Base-by-base conservation (phyloP, 2,888 invertebrate species). In the Metopia argyrocephala region DNA sequence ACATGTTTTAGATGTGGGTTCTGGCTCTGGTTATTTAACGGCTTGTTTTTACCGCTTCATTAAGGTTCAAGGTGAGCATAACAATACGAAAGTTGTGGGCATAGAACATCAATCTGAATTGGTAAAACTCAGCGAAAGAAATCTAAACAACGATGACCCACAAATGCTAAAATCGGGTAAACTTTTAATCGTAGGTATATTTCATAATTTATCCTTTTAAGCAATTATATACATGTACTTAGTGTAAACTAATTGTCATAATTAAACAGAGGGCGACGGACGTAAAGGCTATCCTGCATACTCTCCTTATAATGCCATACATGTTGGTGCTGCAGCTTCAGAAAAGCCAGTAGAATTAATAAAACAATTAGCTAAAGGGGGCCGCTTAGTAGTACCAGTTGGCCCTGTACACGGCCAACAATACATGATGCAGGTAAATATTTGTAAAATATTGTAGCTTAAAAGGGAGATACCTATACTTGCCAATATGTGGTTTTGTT, bases 221-320 rank as follows among this genome's bases (percentile, higher is more conserved):
- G n/a, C n/a, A n/a, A n/a, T n/a, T n/a, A n/a, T n/a, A n/a, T n/a
- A n/a, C n/a, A n/a, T n/a, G n/a, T n/a, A n/a, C n/a, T n/a, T n/a
- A n/a, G n/a, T n/a, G n/a, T n/a, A n/a, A n/a, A n/a, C n/a, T n/a
- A n/a, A n/a, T n/a, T n/a, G n/a, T n/a, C 5, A n/a, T 25, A 56
- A 25, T 5, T 20, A n/a, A 1, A 28, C 79, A 94, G 95, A 94
- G 89, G 98, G 97, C 18, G 98, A 98, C 92, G 98, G 98, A 3
- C 92, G 98, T 76, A 90, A 93, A 86, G 98, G 98, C 5, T 94
- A 93, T 87, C 91, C 93, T 2, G 91, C 92, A 70, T 93, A 93
- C 83, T 96, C 94, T 4, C 97, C 97, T 0, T 98, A 94, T 87
- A 95, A 97, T 92, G 97, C 97, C n/a, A 98, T 98, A 85, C 98